Evolutionary conservation across 2,888 invertebrate genomes (phyloP).

Genomic region (Perizoma flavofasciatum): DNA sequence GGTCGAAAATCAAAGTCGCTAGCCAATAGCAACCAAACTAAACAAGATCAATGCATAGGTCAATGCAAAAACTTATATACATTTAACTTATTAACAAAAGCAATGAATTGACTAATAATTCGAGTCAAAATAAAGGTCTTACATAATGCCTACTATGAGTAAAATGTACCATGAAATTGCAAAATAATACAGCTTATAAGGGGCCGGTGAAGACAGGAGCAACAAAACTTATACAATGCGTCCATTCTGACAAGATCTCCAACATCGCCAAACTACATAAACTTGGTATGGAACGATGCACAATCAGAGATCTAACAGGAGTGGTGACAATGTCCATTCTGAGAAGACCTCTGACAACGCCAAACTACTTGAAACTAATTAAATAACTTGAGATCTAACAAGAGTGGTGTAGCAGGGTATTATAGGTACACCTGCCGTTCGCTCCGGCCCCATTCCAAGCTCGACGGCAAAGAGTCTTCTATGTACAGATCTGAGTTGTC

Average conservation of each 20-base stretch:
- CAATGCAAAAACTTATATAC: too few species aligned
- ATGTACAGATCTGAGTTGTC: constrained; percentile 93
- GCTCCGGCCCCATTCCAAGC: constrained; percentile 88
- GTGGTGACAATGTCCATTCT: constrained; percentile 46
- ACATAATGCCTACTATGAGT: constrained; percentile 17
- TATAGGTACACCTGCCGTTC: constrained; percentile 72
- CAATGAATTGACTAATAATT: constrained; percentile 3
- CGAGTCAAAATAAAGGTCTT: constrained; percentile 1
- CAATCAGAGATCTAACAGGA: constrained; percentile 13
- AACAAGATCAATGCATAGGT: neutral
- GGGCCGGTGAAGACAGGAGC: constrained; percentile 79
- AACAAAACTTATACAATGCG: constrained; percentile 62
- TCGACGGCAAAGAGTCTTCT: constrained; percentile 94
- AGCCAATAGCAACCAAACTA: too few species aligned
- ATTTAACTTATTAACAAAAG: too few species aligned
- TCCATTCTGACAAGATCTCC: constrained; percentile 59
- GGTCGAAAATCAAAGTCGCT: too few species aligned
- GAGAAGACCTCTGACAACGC: constrained; percentile 48
- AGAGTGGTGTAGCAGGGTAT: constrained; percentile 36
- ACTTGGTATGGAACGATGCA: neutral
- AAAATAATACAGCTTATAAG: constrained; percentile 54
- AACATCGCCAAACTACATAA: constrained; percentile 17
- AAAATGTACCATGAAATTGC: constrained; percentile 34
- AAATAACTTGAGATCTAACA: constrained; percentile 28
- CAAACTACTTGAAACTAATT: constrained; percentile 3